A percentile compares a stretch with the other conserved stretches of the same genome.
Evolutionary conservation across 2,797 vertebrate species (phyloP).

Genomic region (Oryzias dopingdopingensis): DNA sequence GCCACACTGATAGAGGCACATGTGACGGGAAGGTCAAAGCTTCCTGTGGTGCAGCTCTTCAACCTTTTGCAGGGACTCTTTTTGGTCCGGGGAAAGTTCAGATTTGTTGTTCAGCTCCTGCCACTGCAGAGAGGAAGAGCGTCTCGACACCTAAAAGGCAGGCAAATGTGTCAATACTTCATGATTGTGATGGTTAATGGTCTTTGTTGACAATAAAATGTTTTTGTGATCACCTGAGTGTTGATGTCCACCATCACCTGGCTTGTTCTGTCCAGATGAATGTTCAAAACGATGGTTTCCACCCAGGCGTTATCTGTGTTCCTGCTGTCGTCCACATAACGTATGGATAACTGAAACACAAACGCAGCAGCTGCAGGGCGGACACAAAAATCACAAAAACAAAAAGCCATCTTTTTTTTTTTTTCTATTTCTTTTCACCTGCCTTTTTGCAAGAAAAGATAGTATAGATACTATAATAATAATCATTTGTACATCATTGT

Average conservation of each 20-base stretch:
- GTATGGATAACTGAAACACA: constrained; percentile 81
- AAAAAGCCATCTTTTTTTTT: neutral
- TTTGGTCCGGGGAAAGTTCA: constrained; percentile 78
- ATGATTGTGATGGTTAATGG: too few relatives aligned
- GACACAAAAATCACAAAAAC: neutral
- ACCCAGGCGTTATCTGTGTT: constrained; percentile 97
- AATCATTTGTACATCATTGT: too few relatives aligned
- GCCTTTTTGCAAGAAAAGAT: too few relatives aligned
- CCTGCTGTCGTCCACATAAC: constrained; percentile 88
- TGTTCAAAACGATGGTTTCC: constrained; percentile 80
- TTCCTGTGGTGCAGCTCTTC: constrained; percentile 73
- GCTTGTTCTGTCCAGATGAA: constrained; percentile 80
- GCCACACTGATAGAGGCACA: constrained; percentile 16
- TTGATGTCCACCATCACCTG: constrained; percentile 70
- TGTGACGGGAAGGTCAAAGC: constrained; percentile 66
- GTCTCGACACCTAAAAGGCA: constrained; percentile 46
- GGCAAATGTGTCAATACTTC: neutral
- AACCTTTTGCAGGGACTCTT: constrained; percentile 74
- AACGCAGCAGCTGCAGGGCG: neutral
- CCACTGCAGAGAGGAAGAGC: constrained; percentile 75
- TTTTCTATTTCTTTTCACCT: neutral
- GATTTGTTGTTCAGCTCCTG: constrained; percentile 79
- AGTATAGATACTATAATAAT: too few relatives aligned
- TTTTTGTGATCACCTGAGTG: constrained; percentile 67
- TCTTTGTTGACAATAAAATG: neutral